A percentile compares a stretch with the other conserved stretches of the same genome.
Evolutionary conservation across 2,797 vertebrate species (phyloP).

Genomic region (Betta splendens): DNA sequence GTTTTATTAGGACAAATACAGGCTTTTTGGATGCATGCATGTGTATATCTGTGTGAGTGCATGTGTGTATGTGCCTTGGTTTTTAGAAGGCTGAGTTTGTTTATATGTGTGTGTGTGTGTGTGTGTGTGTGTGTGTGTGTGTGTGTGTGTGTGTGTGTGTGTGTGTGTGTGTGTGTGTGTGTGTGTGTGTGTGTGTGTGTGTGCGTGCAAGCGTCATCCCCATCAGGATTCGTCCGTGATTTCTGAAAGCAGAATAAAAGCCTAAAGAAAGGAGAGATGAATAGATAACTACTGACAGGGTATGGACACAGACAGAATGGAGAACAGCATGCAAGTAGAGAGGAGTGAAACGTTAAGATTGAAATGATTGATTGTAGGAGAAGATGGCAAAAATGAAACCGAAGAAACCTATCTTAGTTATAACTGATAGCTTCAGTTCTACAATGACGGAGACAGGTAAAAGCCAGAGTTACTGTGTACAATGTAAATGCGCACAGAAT

Average conservation of each 20-base stretch:
- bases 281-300: conserved; percentile 53
- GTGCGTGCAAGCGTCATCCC: too few relatives aligned
- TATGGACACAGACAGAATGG: conserved; percentile 24
- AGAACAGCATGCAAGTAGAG: neutral
- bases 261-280: conserved; percentile 67
- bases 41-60: conserved; percentile 54
- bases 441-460: neutral
- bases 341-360: neutral
- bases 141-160: conserved; percentile 57
- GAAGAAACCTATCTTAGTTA: too few relatives aligned
- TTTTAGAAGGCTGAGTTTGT: conserved; percentile 56
- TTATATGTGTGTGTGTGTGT: conserved; percentile 54
- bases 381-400: too few relatives aligned
- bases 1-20: conserved; percentile 87
- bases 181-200: conserved; percentile 62
- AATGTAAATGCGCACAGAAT: too few relatives aligned
- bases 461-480: too few relatives aligned
- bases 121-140: conserved; percentile 46
- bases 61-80: conserved; percentile 27
- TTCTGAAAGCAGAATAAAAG: conserved; percentile 71
- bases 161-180: conserved; percentile 29
- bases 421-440: neutral
- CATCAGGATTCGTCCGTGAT: conserved; percentile 73
- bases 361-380: neutral
- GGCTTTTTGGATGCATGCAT: conserved; percentile 71